Evolutionary conservation across 1,140 invertebrate species (phyloP).

Genomic region (Pogonomyrmex barbatus): DNA sequence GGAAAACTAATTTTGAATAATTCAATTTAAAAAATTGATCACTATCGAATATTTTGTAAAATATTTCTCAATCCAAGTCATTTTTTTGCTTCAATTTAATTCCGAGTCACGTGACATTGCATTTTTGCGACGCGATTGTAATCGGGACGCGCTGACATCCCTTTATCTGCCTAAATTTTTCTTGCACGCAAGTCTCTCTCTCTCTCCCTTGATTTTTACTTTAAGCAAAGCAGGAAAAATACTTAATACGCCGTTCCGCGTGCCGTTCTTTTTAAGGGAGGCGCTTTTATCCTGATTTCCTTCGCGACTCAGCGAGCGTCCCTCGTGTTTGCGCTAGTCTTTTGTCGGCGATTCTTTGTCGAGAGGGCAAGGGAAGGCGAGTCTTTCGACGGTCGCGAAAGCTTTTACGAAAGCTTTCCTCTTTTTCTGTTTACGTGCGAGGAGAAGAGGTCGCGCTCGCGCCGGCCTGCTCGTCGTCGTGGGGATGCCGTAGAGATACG

Average conservation of each 20-base stretch:
- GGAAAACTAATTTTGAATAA: neutral
- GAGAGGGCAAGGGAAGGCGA: constrained; percentile 37
- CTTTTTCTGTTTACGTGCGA: constrained; percentile 79
- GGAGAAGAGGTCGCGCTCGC: constrained; percentile 61
- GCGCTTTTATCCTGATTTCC: constrained; percentile 42
- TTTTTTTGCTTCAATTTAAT: neutral
- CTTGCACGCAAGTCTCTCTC: neutral
- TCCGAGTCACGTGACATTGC: neutral
- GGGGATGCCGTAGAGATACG: constrained; percentile 66
- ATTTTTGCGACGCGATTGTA: neutral
- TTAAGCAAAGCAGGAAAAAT: constrained; percentile 40
- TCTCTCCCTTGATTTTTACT: constrained; percentile 14
- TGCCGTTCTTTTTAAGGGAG: constrained; percentile 39
- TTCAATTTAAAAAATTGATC: neutral
- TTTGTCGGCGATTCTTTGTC: constrained; percentile 60
- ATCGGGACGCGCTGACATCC: neutral
- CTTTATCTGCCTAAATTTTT: neutral
- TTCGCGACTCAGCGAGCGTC: constrained; percentile 57
- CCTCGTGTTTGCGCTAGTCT: constrained; percentile 56
- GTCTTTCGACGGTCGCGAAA: constrained; percentile 58
- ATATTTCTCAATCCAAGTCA: neutral
- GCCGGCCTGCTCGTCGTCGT: neutral
- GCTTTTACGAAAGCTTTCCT: constrained; percentile 75
- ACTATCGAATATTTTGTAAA: neutral
- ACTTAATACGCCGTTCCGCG: constrained; percentile 40